Conservation (phyloP, 2,113 vertebrate genomes). For the Tapirus terrestris region DNA sequence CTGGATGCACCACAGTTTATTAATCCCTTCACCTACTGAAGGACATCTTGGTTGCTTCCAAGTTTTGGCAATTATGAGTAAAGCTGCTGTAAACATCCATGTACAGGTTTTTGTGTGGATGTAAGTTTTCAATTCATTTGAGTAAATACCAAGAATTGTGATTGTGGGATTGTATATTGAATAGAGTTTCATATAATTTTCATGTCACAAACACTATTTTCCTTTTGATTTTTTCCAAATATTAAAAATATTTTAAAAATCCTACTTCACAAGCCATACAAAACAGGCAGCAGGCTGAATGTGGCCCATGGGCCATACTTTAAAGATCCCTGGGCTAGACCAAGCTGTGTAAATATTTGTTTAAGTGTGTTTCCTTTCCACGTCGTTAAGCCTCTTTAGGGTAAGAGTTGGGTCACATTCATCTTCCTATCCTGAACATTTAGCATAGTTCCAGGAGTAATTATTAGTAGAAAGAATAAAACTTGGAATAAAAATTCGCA, state of each 20-base stretch:
- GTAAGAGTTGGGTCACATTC: not conserved
- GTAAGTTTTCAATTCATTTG: not conserved
- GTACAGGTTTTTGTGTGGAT: not conserved
- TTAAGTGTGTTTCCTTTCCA: too few species aligned
- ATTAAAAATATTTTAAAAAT: not conserved
- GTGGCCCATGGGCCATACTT: fast-evolving
- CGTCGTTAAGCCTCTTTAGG: not conserved
- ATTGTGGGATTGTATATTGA: fast-evolving
- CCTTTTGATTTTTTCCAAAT: not conserved
- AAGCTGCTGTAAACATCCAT: too few species aligned
- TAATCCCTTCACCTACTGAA: not conserved
- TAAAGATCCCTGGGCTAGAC: fast-evolving
- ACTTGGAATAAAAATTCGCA: not conserved
- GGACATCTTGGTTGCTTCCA: not conserved
- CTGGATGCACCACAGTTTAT: not conserved
- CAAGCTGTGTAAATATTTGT: fast-evolving
- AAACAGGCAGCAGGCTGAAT: too few species aligned
- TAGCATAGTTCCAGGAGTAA: not conserved
- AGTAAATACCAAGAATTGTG: too few species aligned
- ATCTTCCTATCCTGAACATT: not conserved
- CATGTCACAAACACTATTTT: not conserved
- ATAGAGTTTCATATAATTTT: not conserved
- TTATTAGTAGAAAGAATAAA: not conserved
- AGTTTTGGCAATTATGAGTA: not conserved
- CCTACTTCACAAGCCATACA: not conserved